Evolutionary conservation across 2,888 invertebrate genomes (phyloP).

Genomic region (Andricus curvator): DNA sequence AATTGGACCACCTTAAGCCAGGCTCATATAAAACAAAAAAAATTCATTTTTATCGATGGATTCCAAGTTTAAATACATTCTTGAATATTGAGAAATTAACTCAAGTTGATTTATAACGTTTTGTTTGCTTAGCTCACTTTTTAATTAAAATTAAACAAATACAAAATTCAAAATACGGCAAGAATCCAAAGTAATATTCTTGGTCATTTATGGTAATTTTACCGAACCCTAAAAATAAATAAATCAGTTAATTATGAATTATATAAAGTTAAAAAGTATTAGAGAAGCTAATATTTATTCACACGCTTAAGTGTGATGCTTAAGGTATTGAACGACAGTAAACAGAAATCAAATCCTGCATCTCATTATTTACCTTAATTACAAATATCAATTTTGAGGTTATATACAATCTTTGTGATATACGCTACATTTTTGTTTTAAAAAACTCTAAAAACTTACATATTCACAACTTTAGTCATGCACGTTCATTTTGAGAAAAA

Average conservation of each 20-base stretch:
- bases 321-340: not conserved
- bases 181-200: too few species aligned
- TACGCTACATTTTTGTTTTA: not conserved
- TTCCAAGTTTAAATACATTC: too few species aligned
- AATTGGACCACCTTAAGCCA: too few species aligned
- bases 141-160: not conserved
- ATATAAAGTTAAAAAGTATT: not conserved
- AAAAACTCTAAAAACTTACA: not conserved
- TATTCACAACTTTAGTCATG: not conserved
- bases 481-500: not conserved
- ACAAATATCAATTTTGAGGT: slow-evolving; percentile 2
- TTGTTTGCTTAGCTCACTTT: too few species aligned
- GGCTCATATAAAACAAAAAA: too few species aligned
- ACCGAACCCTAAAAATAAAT: too few species aligned
- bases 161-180: too few species aligned
- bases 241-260: not conserved
- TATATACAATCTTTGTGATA: not conserved
- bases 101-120: too few species aligned
- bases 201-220: too few species aligned
- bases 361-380: not conserved
- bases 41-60: too few species aligned
- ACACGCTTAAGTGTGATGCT: not conserved
- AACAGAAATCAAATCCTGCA: not conserved
- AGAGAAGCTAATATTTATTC: not conserved
- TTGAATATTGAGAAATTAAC: too few species aligned